These are phyloP conservation scores for Pectinophora gossypiella DNA, from an alignment of 1,140 invertebrate species.

Conservation along the genomic window DNA sequence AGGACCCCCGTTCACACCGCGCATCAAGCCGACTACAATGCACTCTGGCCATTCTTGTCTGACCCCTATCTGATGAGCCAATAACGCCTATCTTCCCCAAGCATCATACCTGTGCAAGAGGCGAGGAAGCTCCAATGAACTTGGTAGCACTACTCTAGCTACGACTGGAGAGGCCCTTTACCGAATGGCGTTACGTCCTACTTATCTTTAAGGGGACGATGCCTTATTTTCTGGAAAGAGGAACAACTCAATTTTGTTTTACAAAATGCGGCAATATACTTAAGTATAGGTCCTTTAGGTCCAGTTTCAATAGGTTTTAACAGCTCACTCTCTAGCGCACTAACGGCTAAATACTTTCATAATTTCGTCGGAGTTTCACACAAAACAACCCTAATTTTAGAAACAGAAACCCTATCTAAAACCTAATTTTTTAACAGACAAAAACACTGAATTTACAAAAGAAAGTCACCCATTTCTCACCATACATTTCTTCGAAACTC, in stretches of 20 bases:
- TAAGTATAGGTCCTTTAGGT: too few species aligned
- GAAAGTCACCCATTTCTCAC: too few species aligned
- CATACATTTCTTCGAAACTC: too few species aligned
- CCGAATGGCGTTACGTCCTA: constrained; percentile 69
- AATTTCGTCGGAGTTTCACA: too few species aligned
- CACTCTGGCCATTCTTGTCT: constrained; percentile 42
- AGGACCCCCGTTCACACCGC: constrained; percentile 62
- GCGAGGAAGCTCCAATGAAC: constrained; percentile 39
- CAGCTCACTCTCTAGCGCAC: too few species aligned
- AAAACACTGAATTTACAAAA: too few species aligned
- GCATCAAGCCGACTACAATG: constrained; percentile 54
- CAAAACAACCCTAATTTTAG: too few species aligned
- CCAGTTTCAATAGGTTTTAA: too few species aligned
- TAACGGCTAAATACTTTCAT: too few species aligned
- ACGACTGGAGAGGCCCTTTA: constrained; percentile 64
- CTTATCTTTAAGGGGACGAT: constrained; percentile 66
- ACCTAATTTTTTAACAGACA: too few species aligned
- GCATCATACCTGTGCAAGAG: constrained; percentile 41
- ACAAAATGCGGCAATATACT: constrained; percentile 40
- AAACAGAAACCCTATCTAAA: too few species aligned
- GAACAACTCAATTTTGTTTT: constrained; percentile 47
- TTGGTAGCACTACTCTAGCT: constrained; percentile 49
- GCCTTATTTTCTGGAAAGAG: constrained; percentile 59
- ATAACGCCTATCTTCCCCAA: constrained; percentile 46
- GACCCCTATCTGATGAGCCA: constrained; percentile 39